Base-by-base conservation (phyloP, 2,888 invertebrate genomes). In the Uropetala carovei region DNA sequence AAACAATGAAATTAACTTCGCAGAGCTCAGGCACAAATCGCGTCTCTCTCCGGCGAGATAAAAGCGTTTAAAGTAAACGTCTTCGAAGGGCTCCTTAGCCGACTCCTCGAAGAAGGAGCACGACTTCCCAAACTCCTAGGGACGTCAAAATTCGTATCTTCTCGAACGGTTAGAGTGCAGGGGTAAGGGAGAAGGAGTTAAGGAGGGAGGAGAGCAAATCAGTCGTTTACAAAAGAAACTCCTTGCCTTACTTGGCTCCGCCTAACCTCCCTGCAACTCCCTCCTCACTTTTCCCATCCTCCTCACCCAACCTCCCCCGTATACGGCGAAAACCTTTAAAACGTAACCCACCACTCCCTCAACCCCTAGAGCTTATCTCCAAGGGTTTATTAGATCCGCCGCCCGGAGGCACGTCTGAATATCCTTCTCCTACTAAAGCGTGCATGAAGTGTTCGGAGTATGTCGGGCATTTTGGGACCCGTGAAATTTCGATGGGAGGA, bases 391-490 rank as follows among this genome's bases (percentile, higher is more conserved):
- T 86, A 86, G 86, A 60, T 60, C 85, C 85, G 57, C 57, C 58
- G 85, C 85, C 58, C 85, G 22, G 86, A 86, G 75, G 86, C 60
- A 59, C 58, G 58, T 58, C 27, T 22, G 58, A 59, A 86, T 86
- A 59, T 86, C 86, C 27, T 75, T 59, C 86, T 85, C n/a, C 59
- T 9, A 59, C 59, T 75, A 60, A 59, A 14, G 60, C 86, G 86
- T 86, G 59, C 86, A 86, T 86, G 60, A 86, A 86, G 86, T 59
- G 60, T 82, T 43, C 82, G 82, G 82, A 43, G 43, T 86, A 86
- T 86, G 86, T 86, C 86, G 86, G 86, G 60, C 86, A 86, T 86
- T 86, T 60, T 60, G 16, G 86, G 59, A 30, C 82, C 86, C 86
- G 86, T 59, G 30, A 60, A 86, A 86, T 86, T 86, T 60, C 27